A percentile compares a stretch with the other conserved stretches of the same genome.
phyloP scores from a whole-genome alignment of 2,888 invertebrate genomes.

The Xanthorhoe spadicearia region DNA sequence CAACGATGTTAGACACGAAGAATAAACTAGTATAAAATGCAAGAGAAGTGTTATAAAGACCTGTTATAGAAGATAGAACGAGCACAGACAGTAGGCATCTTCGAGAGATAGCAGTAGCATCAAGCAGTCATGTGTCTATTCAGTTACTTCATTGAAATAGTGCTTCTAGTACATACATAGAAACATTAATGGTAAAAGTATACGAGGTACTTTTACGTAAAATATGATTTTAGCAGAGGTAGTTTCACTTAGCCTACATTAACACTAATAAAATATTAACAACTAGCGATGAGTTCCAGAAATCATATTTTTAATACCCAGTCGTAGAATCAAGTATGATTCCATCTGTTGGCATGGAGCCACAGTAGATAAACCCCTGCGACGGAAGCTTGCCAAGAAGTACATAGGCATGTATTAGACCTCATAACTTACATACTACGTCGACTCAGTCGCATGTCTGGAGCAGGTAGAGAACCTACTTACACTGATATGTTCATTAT shows the following conservation, averaged over 20 bases:
- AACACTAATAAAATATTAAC: conserved; percentile 11
- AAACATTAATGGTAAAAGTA: conserved; percentile 23
- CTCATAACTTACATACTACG: conserved; percentile 65
- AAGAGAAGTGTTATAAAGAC: conserved; percentile 80
- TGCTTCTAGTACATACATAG: conserved; percentile 31
- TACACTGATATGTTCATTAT: conserved; percentile 79
- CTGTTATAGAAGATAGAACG: conserved; percentile 49
- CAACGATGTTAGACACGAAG: conserved; percentile 58
- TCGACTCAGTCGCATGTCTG: conserved; percentile 67
- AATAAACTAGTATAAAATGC: conserved; percentile 62
- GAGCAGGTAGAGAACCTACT: conserved; percentile 60
- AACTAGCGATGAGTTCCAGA: conserved; percentile 12
- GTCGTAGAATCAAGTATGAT: conserved; percentile 12
- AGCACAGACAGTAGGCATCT: conserved; percentile 56
- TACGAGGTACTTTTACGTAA: conserved; percentile 4
- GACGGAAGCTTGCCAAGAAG: conserved; percentile 16
- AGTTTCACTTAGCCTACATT: conserved; percentile 25
- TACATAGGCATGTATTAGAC: conserved; percentile 57
- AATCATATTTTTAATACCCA: conserved; percentile 12
- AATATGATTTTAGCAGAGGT: conserved; percentile 11
- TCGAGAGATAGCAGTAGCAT: conserved; percentile 50
- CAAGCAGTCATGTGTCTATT: conserved; percentile 32
- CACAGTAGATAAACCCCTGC: conserved; percentile 13
- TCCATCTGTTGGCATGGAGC: conserved; percentile 21
- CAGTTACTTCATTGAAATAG: conserved; percentile 31